phyloP scores from a whole-genome alignment of 2,113 vertebrate genomes.

The Thomomys bottae region DNA sequence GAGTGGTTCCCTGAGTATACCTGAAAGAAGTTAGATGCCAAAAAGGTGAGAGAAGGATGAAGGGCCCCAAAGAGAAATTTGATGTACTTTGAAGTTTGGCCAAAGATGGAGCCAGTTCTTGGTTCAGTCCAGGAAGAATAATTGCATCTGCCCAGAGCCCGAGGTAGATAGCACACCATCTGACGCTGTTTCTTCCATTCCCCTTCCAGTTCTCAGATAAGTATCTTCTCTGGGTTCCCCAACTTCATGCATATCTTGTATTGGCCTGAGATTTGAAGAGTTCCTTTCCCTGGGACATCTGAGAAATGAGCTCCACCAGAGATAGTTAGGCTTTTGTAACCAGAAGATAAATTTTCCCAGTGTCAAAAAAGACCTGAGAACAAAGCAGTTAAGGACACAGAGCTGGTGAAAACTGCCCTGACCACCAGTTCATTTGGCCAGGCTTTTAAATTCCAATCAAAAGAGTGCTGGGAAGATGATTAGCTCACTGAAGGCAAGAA shows the following conservation, averaged over 20 bases:
- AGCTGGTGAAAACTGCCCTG: constrained; percentile 29
- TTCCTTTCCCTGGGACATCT: neutral
- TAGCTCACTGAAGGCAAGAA: constrained; percentile 60
- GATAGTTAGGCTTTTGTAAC: neutral
- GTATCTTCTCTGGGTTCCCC: neutral
- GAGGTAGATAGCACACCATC: neutral
- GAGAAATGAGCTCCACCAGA: neutral
- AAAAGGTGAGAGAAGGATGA: neutral
- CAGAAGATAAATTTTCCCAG: constrained; percentile 22
- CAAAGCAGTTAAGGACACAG: constrained; percentile 26
- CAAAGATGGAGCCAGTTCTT: neutral
- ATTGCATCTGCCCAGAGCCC: neutral
- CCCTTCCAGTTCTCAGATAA: neutral
- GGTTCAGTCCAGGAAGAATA: neutral
- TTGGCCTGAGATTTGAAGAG: constrained; percentile 5
- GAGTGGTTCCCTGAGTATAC: neutral
- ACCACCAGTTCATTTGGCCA: neutral
- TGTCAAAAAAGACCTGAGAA: neutral
- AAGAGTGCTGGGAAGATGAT: neutral
- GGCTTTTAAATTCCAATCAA: neutral
- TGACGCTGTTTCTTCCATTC: neutral
- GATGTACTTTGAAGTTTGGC: neutral
- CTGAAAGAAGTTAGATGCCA: constrained; percentile 9
- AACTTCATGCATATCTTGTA: constrained; percentile 31
- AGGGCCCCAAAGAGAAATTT: neutral